These are phyloP conservation scores for Drosophila equinoxialis DNA, from an alignment of 1,140 invertebrate genomes.

Conservation along the genomic window DNA sequence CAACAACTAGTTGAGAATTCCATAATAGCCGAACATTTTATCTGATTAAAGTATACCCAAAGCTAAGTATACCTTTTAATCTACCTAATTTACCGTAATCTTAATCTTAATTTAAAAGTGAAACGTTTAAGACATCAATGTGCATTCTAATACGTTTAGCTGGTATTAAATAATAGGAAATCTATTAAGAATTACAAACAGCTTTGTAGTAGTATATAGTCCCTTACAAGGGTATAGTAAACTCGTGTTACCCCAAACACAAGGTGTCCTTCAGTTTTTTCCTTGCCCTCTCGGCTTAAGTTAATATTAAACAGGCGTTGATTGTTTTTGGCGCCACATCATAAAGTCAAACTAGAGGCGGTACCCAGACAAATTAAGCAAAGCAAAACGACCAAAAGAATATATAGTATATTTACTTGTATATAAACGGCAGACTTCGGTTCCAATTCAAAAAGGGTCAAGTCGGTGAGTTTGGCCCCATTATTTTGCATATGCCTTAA, in stretches of 20 bases:
- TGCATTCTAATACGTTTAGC: no score
- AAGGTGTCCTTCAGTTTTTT: not conserved
- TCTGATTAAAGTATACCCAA: no score
- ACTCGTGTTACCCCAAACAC: not conserved
- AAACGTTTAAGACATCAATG: no score
- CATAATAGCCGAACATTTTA: no score
- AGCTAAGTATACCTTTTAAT: no score
- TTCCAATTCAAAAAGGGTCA: constrained; percentile 39
- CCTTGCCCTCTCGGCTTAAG: not conserved
- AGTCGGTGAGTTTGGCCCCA: constrained; percentile 33
- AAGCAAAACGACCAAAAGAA: constrained; percentile 1
- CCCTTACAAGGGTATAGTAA: not conserved
- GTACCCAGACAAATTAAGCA: constrained; percentile 57
- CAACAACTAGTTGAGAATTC: no score
- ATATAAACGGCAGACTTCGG: not conserved
- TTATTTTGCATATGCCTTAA: constrained; percentile 60
- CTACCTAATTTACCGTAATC: no score
- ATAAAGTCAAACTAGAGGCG: constrained; percentile 44
- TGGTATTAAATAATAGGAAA: no score
- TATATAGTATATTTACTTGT: not conserved
- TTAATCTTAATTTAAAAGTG: no score
- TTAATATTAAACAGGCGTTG: constrained; percentile 36
- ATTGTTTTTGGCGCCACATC: constrained; percentile 31
- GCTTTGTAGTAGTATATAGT: no score
- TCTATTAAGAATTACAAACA: no score